These are phyloP conservation scores for Thinocorus orbignyianus DNA, from an alignment of 2,113 vertebrate genomes.

Conservation along the genomic window DNA sequence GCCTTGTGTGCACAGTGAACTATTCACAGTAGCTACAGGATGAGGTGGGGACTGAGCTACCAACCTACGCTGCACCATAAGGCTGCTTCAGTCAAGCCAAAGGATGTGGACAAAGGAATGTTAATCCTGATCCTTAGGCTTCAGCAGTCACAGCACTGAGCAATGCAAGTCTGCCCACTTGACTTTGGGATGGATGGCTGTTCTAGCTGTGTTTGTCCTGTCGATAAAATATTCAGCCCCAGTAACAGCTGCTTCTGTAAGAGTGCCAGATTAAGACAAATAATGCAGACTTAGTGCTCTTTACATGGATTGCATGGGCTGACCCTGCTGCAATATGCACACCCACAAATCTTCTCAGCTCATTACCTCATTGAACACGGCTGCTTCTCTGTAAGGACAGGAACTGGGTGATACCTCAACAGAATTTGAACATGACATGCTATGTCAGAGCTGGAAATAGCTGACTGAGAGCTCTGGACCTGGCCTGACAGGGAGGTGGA, in stretches of 20 bases:
- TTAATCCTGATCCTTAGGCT: background rate
- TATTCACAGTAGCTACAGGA: background rate
- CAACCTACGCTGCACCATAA: background rate
- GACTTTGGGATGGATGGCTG: conserved; percentile 3
- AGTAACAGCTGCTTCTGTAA: conserved; percentile 34
- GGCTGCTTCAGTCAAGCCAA: background rate
- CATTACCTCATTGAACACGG: conserved; percentile 14
- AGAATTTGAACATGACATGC: background rate
- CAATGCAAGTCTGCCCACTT: background rate
- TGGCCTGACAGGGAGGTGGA: background rate
- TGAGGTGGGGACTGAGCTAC: background rate
- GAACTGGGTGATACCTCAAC: background rate
- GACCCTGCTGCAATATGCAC: conserved; percentile 28
- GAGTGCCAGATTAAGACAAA: conserved; percentile 35
- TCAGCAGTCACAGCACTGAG: background rate
- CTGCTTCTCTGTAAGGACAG: background rate
- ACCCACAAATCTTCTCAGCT: conserved; percentile 56
- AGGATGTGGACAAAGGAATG: background rate
- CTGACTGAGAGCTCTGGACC: background rate
- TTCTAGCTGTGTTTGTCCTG: conserved; percentile 7
- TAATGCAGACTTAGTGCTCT: conserved; percentile 41
- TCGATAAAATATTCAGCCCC: background rate
- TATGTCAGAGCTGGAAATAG: background rate
- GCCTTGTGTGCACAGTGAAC: background rate
- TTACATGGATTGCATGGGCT: conserved; percentile 23